Conservation (phyloP, 2,113 vertebrate genomes). For the Phyllostomus discolor region DNA sequence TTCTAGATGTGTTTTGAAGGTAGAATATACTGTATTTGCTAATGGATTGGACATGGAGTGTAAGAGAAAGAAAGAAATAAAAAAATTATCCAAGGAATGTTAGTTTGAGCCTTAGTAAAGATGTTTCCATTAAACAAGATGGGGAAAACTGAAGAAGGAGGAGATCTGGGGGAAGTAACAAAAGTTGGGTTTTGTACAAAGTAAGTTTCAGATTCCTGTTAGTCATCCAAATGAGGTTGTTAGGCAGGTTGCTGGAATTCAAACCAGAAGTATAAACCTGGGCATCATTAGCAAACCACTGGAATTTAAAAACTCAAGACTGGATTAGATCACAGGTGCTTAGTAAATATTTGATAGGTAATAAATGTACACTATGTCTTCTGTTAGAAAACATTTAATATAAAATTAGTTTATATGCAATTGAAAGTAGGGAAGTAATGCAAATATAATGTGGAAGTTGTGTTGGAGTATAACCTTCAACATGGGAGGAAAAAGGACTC, state of each 20-base stretch:
- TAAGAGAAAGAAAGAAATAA: background rate
- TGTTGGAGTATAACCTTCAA: background rate
- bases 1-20: slow-evolving; percentile 9
- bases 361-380: background rate
- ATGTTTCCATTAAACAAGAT: background rate
- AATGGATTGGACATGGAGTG: background rate
- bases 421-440: background rate
- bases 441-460: background rate
- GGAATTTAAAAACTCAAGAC: background rate
- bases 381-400: background rate
- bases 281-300: slow-evolving; percentile 1
- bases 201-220: background rate
- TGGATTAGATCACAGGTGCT: background rate
- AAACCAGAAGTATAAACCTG: background rate
- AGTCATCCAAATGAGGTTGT: background rate
- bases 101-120: background rate
- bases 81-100: background rate
- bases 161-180: background rate
- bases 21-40: background rate
- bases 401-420: background rate
- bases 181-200: background rate
- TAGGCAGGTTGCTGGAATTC: background rate
- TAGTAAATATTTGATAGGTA: slow-evolving; percentile 35
- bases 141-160: background rate
- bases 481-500: background rate